Evolutionary conservation across 2,888 invertebrate genomes (phyloP), one percentile per base, ranked within the genome.

Genomic region (Autographa pulchrina): DNA sequence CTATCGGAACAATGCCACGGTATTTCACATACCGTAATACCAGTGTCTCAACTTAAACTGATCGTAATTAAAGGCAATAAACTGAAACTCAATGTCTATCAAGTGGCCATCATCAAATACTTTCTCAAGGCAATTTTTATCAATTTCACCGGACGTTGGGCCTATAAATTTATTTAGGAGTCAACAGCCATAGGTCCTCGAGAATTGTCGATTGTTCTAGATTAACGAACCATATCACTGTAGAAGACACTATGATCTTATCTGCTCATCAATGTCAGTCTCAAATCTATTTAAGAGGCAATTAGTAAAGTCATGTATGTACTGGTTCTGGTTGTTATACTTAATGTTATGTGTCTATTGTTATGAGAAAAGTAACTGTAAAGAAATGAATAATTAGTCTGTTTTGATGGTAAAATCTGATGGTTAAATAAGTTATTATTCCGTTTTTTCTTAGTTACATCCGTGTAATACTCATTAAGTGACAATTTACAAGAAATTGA

Each of bases 171-270:
- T 85, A 86, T 89, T 90, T 88, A 86, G 77, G 62, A 72, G 81
- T 82, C 86, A 85, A 88, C 88, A 88, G 87, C 75, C 86, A 90
- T 89, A 89, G 89, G 87, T 88, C 88, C 85, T 88, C 82, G 83
- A 81, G 85, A 92, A 92, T 91, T 80, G 91, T 81, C 94, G 88
- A 95, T 95, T 96, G 95, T 95, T 90, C 91, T 91, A 91, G 90
- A 93, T 94, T 93, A 95, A 94, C 93, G 95, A 94, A 93, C 92
- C 95, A 91, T 94, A 90, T 93, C 92, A 94, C 93, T 94, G 90
- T 94, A 94, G 94, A 92, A 93, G 88, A 83, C 84, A 85, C 89
- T 89, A 85, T 84, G 92, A 94, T 94, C 91, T 93, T 94, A 94
- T 95, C 94, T 89, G 78, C 85, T 80, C 91, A 92, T 94, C 92